These are phyloP conservation scores for Aselliscus stoliczkanus DNA, from an alignment of 2,797 vertebrate genomes.

Conservation along the genomic window DNA sequence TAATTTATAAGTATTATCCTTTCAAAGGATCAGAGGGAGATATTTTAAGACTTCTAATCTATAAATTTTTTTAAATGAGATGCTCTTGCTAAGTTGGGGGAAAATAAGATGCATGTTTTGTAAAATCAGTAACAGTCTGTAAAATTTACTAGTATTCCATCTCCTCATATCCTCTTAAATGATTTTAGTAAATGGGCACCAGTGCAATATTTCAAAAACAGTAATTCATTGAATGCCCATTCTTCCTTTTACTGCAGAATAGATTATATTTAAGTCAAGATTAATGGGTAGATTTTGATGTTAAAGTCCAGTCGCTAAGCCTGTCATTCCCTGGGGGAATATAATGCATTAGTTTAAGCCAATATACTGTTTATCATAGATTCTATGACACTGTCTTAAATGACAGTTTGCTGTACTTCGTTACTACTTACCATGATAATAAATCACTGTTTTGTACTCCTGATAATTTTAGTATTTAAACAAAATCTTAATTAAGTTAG, in stretches of 20 bases:
- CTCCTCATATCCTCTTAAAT: constrained; percentile 67
- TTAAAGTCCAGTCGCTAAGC: constrained; percentile 84
- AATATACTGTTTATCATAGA: constrained; percentile 86
- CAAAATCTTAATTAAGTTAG: constrained; percentile 94
- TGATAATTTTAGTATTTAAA: constrained; percentile 94
- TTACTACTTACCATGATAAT: constrained; percentile 87
- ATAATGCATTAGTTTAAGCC: constrained; percentile 92
- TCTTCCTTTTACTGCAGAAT: constrained; percentile 84
- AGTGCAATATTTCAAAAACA: constrained; percentile 81
- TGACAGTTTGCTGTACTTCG: constrained; percentile 85
- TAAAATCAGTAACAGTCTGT: constrained; percentile 51
- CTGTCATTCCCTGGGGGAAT: constrained; percentile 85
- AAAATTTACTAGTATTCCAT: constrained; percentile 58
- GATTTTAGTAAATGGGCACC: constrained; percentile 75
- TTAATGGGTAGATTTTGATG: constrained; percentile 91
- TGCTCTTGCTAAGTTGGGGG: constrained; percentile 25
- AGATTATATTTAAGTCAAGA: constrained; percentile 93
- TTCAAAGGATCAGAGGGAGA: not conserved
- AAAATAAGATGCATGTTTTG: constrained; percentile 50
- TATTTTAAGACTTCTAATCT: constrained; percentile 45
- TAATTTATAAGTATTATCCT: not conserved
- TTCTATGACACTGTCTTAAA: constrained; percentile 86
- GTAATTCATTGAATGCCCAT: constrained; percentile 85
- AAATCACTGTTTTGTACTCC: constrained; percentile 93
- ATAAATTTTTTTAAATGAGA: not conserved